Percentiles rank a stretch among this genome's conserved stretches.
Conservation (phyloP, 2,888 invertebrate genomes). For the Maniola hyperantus region DNA sequence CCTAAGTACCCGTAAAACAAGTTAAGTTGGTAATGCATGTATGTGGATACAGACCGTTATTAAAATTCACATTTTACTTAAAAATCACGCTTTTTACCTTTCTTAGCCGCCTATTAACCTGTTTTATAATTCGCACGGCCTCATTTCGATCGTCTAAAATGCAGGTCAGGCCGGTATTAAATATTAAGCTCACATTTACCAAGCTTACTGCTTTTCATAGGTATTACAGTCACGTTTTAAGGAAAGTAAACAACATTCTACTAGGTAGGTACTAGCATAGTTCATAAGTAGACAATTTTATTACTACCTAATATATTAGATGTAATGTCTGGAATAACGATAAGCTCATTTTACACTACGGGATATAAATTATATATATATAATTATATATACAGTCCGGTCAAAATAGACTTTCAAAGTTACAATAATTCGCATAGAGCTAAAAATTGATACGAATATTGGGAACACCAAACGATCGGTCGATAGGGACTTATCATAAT, state of each 20-base stretch:
- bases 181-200: constrained; percentile 31
- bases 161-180: constrained; percentile 36
- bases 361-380: no score
- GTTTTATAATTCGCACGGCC: constrained; percentile 35
- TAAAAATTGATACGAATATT: no score
- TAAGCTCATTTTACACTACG: no score
- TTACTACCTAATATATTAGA: no score
- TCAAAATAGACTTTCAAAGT: no score
- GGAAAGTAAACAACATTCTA: constrained; percentile 16
- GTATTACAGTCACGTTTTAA: constrained; percentile 16
- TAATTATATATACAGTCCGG: no score
- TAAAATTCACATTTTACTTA: constrained; percentile 16
- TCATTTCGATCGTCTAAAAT: constrained; percentile 38
- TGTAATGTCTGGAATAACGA: no score
- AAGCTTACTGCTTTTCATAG: constrained; percentile 20
- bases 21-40: no score
- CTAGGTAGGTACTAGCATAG: neutral
- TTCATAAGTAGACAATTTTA: neutral
- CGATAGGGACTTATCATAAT: no score
- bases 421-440: no score
- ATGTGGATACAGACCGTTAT: neutral
- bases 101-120: constrained; percentile 29
- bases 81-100: neutral
- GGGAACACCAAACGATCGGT: no score
- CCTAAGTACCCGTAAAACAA: neutral